Conservation (phyloP, 2,113 vertebrate species). For the Phrynosoma blainvillii region DNA sequence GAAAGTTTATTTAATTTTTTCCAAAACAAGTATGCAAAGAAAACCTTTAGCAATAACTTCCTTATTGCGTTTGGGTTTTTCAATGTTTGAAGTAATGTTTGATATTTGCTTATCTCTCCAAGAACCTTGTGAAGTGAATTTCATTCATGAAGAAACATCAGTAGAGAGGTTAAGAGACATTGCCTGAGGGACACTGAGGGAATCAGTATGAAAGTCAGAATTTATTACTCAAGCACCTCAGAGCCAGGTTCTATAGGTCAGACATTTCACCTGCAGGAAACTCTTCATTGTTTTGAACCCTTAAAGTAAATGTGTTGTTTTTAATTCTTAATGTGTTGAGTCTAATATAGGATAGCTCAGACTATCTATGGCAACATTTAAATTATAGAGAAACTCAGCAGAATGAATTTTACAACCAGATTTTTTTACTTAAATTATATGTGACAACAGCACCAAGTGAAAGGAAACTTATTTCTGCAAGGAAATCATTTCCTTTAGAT, state of each 20-base stretch:
- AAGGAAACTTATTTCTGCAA: conserved; percentile 48
- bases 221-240: neutral
- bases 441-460: conserved; percentile 47
- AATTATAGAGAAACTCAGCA: neutral
- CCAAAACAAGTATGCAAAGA: neutral
- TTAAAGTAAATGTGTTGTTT: neutral
- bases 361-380: neutral
- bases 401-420: conserved; percentile 15
- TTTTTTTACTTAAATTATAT: conserved; percentile 31
- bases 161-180: neutral
- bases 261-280: neutral
- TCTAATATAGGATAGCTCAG: neutral
- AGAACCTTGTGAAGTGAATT: neutral
- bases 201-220: neutral
- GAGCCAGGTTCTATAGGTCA: no score
- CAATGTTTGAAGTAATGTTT: neutral
- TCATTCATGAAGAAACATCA: neutral
- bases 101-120: neutral
- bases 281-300: neutral
- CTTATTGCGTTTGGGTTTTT: neutral
- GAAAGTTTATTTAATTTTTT: neutral
- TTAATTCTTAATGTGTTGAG: neutral
- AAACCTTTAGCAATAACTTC: neutral
- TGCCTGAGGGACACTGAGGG: neutral
- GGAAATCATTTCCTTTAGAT: conserved; percentile 44